phyloP scores from a whole-genome alignment of 2,797 vertebrate genomes.

The Labroides dimidiatus region DNA sequence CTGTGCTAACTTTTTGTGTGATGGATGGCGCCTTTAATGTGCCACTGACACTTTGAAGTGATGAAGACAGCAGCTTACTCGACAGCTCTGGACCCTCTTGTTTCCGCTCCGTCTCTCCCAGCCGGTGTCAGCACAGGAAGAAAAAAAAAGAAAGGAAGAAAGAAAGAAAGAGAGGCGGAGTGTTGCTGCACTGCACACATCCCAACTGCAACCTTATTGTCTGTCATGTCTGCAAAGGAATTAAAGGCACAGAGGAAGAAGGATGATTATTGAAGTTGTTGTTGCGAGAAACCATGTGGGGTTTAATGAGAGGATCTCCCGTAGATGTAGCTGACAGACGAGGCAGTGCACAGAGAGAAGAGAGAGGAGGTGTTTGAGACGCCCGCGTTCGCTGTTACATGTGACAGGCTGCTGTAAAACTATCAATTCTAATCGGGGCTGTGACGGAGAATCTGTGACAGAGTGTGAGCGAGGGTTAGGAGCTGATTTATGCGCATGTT shows the following conservation, averaged over 20 bases:
- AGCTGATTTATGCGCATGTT: constrained; percentile 14
- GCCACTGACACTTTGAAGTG: constrained; percentile 66
- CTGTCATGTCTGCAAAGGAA: constrained; percentile 64
- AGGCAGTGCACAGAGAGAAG: constrained; percentile 15
- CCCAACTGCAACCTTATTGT: constrained; percentile 63
- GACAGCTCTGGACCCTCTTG: constrained; percentile 72
- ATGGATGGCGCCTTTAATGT: constrained; percentile 67
- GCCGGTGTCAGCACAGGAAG: constrained; percentile 19
- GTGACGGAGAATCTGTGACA: constrained; percentile 30
- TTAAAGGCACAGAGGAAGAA: constrained; percentile 57
- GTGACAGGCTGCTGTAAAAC: constrained; percentile 51
- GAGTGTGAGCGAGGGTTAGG: constrained; percentile 5
- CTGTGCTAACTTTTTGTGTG: constrained; percentile 55
- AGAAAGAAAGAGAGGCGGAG: constrained; percentile 18
- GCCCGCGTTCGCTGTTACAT: constrained; percentile 17
- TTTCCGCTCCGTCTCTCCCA: constrained; percentile 66
- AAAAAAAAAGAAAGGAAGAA: neutral
- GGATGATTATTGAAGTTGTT: constrained; percentile 70
- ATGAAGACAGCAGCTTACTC: constrained; percentile 67
- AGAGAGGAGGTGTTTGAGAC: constrained; percentile 28
- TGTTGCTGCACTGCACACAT: constrained; percentile 46
- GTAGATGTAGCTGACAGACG: constrained; percentile 60
- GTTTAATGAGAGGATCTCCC: constrained; percentile 65
- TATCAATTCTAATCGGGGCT: constrained; percentile 48
- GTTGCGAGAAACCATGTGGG: constrained; percentile 58